phyloP scores from a whole-genome alignment of 2,888 invertebrate genomes.

The Phorcus lineatus region DNA sequence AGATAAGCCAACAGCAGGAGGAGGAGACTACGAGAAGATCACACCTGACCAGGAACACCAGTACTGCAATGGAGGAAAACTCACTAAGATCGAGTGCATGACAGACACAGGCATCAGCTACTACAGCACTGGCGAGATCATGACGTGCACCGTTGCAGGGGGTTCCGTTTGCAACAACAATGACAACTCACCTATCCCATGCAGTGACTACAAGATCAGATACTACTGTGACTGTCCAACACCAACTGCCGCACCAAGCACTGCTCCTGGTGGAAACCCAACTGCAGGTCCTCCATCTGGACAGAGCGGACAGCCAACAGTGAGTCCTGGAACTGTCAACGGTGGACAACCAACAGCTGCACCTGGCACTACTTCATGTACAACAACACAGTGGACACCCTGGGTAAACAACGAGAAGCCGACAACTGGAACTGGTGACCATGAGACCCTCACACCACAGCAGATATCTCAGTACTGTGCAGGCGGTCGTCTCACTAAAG shows the following conservation, averaged over 20 bases:
- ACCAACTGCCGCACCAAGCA: not conserved
- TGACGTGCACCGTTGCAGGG: conserved; percentile 78
- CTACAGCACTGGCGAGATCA: conserved; percentile 54
- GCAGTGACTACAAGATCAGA: conserved; percentile 68
- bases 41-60: conserved; percentile 45
- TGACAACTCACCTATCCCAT: conserved; percentile 55
- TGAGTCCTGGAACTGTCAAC: not conserved
- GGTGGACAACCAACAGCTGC: conserved; percentile 8
- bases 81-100: conserved; percentile 67
- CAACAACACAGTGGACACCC: conserved; percentile 45
- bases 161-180: conserved; percentile 79
- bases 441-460: conserved; percentile 47
- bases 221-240: conserved; percentile 77
- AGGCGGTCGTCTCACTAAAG: conserved; percentile 55
- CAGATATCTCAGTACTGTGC: conserved; percentile 51
- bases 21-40: conserved; percentile 57
- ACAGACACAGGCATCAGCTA: conserved; percentile 53
- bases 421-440: conserved; percentile 48
- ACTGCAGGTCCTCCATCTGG: not conserved
- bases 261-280: not conserved
- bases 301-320: not conserved
- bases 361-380: not conserved
- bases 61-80: conserved; percentile 61
- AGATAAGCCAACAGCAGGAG: conserved; percentile 51
- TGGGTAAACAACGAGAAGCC: conserved; percentile 65